Evolutionary conservation across 2,113 vertebrate species (phyloP).

Genomic region (Bambusicola thoracicus): DNA sequence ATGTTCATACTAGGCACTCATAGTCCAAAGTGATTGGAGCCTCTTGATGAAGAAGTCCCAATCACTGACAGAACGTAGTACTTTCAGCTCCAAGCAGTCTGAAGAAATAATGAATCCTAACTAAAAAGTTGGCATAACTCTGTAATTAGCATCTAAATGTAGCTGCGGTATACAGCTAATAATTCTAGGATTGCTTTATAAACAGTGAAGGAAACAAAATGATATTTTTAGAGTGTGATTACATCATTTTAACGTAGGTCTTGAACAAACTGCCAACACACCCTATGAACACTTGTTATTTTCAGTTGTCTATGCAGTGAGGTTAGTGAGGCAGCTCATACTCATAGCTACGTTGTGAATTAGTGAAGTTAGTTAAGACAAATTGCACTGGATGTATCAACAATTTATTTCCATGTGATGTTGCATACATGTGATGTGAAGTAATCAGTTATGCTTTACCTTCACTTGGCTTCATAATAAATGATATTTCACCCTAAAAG

Average conservation of each 20-base stretch:
- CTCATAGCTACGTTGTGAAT: background rate
- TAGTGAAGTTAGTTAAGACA: background rate
- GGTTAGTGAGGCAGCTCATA: background rate
- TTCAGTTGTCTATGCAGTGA: background rate
- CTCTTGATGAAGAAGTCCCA: background rate
- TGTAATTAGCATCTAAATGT: background rate
- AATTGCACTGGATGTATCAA: background rate
- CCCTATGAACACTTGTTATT: background rate
- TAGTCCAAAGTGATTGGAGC: background rate
- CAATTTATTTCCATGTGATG: background rate
- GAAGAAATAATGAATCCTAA: background rate
- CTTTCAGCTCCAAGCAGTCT: background rate
- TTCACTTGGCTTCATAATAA: background rate
- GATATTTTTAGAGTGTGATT: background rate
- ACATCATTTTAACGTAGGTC: background rate
- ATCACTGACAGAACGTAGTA: background rate
- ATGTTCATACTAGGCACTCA: background rate
- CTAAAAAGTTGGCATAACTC: background rate
- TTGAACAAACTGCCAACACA: background rate
- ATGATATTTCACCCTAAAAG: background rate
- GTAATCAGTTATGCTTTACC: background rate
- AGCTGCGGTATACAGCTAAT: background rate
- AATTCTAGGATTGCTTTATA: background rate
- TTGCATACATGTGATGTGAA: background rate
- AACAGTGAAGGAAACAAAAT: background rate